Base-by-base conservation (phyloP, 2,888 invertebrate genomes). In the Glyphotaelius pellucidus region DNA sequence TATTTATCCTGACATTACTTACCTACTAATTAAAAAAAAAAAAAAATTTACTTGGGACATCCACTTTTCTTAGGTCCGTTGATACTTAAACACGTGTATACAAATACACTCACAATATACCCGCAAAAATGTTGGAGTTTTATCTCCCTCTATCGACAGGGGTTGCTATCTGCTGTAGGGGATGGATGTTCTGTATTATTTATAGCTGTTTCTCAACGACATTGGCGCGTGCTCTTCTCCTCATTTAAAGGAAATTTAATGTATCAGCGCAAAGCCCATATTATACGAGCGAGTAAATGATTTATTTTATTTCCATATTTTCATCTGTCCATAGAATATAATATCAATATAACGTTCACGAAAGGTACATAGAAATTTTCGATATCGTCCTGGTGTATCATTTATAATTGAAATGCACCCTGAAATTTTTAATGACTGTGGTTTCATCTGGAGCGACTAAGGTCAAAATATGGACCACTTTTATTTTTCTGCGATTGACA, bases 191-290 rank as follows among this genome's bases (percentile, higher is more conserved):
- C 11, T 86, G 86, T 86, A 38, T 42, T 86, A 86, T 86, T 86
- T 86, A 86, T 47, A 86, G 86, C 30, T 25, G 25, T 30, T 67
- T 42, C 35, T 85, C 85, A 38, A 85, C 90, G 83, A 90, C 81
- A 30, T 52, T 83, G 83, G 83, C 32, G 32, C 90, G 90, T 86
- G 86, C 86, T 86, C 19, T 90, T 47, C 90, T 90, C 81, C 81
- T 79, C 90, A 83, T 90, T 90, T 90, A 52, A 81, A 90, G 81
- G 81, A 90, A 90, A 84, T 90, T 90, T 90, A 83, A 90, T 38
- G 90, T 38, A 67, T 67, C n/a, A 67, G 67, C 67, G 5, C 67
- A n/a, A 25, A 25, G 25, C 25, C 25, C 67, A 25, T n/a, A 67
- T 25, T 7, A 67, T n/a, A 67, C 67, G 67, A 25, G 67, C 67